Evolutionary conservation across 1,140 invertebrate species (phyloP).

Genomic region (Drosophila orosa): DNA sequence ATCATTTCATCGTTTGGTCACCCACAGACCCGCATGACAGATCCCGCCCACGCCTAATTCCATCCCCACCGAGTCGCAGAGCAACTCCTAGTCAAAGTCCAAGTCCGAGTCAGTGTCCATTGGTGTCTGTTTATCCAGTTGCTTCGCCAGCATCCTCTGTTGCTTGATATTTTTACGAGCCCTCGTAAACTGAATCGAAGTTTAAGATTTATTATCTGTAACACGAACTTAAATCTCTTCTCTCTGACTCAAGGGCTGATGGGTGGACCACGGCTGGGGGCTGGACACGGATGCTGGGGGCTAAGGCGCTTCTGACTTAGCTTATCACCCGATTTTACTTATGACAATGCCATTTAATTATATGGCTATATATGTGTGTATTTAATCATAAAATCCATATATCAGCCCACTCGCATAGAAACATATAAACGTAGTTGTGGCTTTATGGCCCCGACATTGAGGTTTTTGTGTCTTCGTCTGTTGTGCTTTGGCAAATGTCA

Average conservation of each 20-base stretch:
- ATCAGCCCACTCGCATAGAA: slow-evolving; percentile 24
- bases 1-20: slow-evolving; percentile 60
- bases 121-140: slow-evolving; percentile 39
- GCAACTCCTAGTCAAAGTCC: slow-evolving; percentile 11
- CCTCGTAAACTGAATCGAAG: slow-evolving; percentile 72
- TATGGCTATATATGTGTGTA: slow-evolving; percentile 6
- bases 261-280: slow-evolving; percentile 2
- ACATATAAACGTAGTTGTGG: slow-evolving; percentile 39
- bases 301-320: slow-evolving; percentile 29
- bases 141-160: slow-evolving; percentile 22
- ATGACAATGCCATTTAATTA: slow-evolving; percentile 73
- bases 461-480: slow-evolving; percentile 41
- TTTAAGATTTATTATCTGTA: slow-evolving; percentile 80
- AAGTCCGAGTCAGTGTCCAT: slow-evolving; percentile 16
- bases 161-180: slow-evolving; percentile 72
- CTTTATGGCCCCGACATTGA: slow-evolving; percentile 60
- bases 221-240: slow-evolving; percentile 65
- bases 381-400: slow-evolving; percentile 50
- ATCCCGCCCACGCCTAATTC: slow-evolving; percentile 20
- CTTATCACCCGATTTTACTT: slow-evolving; percentile 65
- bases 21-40: slow-evolving; percentile 31
- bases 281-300: slow-evolving; percentile 9
- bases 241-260: slow-evolving; percentile 16
- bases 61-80: slow-evolving; percentile 5
- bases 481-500: slow-evolving; percentile 52